Percentiles rank a stretch among this genome's conserved stretches.
Evolutionary conservation across 1,140 invertebrate species (phyloP).

Genomic region (Eurosta solidaginis): DNA sequence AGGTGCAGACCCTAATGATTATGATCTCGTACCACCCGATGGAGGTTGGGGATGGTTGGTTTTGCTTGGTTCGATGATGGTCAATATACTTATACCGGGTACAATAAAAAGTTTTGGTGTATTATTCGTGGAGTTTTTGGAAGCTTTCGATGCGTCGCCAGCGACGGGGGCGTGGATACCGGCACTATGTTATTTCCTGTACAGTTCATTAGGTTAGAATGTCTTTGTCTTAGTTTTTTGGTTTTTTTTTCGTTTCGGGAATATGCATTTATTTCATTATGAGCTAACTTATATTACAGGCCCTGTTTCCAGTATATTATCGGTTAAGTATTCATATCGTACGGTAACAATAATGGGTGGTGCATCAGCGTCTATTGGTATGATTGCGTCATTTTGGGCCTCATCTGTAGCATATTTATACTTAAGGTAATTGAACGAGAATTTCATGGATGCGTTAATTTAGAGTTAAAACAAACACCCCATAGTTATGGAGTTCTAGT

Average conservation of each 20-base stretch:
- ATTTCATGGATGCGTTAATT: constrained; percentile 27
- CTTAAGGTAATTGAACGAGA: constrained; percentile 66
- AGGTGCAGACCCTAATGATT: constrained; percentile 51
- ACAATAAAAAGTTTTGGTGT: constrained; percentile 88
- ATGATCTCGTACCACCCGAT: constrained; percentile 68
- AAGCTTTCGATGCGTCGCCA: constrained; percentile 73
- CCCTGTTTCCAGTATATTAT: constrained; percentile 86
- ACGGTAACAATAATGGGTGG: constrained; percentile 86
- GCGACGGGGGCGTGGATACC: constrained; percentile 82
- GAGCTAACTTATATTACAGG: constrained; percentile 62
- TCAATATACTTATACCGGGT: constrained; percentile 80
- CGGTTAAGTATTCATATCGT: constrained; percentile 88
- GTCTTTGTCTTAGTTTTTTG: constrained; percentile 42
- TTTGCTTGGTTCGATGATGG: constrained; percentile 76
- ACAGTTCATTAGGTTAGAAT: constrained; percentile 76
- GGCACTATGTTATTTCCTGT: constrained; percentile 82
- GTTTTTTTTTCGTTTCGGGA: neutral
- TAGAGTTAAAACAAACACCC: constrained; percentile 27
- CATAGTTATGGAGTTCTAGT: constrained; percentile 78
- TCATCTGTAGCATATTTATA: constrained; percentile 76
- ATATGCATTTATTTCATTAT: neutral
- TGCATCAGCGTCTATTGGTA: constrained; percentile 79
- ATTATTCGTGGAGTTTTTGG: constrained; percentile 77
- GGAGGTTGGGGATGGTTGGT: constrained; percentile 84
- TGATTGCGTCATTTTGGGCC: constrained; percentile 84